phyloP scores from a whole-genome alignment of 2,113 vertebrate genomes.

The Phoenicopterus ruber region DNA sequence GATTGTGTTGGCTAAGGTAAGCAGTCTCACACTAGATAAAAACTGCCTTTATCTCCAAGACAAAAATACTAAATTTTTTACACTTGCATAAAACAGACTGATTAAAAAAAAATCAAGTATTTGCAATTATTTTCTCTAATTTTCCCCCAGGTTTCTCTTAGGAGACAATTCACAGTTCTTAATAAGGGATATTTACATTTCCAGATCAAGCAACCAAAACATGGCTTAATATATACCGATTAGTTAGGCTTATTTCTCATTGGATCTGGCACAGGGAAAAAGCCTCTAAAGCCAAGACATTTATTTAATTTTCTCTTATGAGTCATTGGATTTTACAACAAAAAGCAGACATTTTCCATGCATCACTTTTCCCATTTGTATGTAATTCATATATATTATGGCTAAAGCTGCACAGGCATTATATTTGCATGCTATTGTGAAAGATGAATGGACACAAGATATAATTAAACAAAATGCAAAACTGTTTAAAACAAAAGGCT shows the following conservation, averaged over 20 bases:
- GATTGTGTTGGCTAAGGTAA: neutral
- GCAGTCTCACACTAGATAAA: neutral
- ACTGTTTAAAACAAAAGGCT: neutral
- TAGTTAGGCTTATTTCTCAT: neutral
- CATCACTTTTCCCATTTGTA: neutral
- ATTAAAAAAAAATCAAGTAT: neutral
- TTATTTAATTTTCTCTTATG: constrained; percentile 8
- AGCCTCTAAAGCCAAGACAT: neutral
- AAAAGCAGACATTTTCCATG: constrained; percentile 23
- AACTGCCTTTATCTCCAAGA: neutral
- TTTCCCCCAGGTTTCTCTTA: neutral
- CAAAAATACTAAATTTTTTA: neutral
- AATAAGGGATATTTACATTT: neutral
- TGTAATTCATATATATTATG: neutral
- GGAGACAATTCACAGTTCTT: neutral
- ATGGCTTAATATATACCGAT: neutral
- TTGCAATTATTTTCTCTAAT: neutral
- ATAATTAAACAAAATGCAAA: neutral
- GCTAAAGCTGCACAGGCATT: neutral
- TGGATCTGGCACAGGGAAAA: constrained; percentile 20
- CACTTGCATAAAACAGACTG: neutral
- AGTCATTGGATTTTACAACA: neutral
- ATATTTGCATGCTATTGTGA: neutral
- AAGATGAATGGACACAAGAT: neutral
- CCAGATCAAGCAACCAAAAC: neutral